These are phyloP conservation scores for Cantharis lateralis DNA, from an alignment of 2,888 invertebrate genomes.

Conservation along the genomic window DNA sequence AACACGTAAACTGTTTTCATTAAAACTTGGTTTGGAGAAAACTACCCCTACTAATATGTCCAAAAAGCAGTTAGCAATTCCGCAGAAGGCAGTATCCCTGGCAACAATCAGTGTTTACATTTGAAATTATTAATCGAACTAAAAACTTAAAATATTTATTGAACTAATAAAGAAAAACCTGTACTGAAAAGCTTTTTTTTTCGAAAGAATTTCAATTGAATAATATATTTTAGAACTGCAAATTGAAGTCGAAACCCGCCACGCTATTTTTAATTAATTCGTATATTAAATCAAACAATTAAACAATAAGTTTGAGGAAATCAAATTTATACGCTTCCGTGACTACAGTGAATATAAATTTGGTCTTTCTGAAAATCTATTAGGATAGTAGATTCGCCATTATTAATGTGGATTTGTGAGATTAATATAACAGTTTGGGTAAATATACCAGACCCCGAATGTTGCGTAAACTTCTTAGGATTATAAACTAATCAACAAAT, in stretches of 20 bases:
- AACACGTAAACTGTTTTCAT: not conserved
- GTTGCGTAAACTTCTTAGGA: slow-evolving; percentile 21
- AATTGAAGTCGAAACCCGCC: not conserved
- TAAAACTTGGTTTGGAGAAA: not conserved
- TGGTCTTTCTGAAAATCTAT: slow-evolving; percentile 4
- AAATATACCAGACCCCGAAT: slow-evolving; percentile 15
- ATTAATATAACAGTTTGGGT: slow-evolving; percentile 20
- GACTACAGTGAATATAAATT: slow-evolving; percentile 4
- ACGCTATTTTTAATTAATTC: not conserved
- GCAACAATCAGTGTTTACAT: not conserved
- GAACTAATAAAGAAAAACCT: no score
- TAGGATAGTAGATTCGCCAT: slow-evolving; percentile 12
- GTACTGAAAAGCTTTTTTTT: no score
- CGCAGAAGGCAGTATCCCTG: not conserved
- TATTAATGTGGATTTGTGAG: slow-evolving; percentile 18
- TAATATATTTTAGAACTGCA: no score
- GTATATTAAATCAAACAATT: not conserved
- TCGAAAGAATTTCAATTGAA: no score
- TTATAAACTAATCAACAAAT: slow-evolving; percentile 25
- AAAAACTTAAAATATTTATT: not conserved
- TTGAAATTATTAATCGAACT: not conserved
- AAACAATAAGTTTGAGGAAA: not conserved
- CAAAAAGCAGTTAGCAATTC: not conserved
- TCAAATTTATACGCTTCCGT: not conserved
- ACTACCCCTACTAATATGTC: not conserved